These are phyloP conservation scores for Chrysochloris asiatica DNA, from an alignment of 2,113 vertebrate species.

Conservation along the genomic window DNA sequence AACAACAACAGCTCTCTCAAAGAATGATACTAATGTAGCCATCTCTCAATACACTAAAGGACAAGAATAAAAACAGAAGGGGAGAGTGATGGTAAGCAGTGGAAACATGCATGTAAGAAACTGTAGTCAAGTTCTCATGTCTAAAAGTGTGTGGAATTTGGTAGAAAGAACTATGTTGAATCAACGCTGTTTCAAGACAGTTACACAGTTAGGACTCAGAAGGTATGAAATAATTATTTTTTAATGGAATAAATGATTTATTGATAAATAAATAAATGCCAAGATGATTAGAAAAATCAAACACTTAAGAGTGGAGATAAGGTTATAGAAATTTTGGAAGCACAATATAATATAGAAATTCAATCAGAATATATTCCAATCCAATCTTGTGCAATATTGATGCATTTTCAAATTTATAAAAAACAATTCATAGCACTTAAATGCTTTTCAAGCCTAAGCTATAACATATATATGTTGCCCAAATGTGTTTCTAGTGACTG, in stretches of 20 bases:
- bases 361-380: not conserved
- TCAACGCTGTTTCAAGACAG: not conserved
- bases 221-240: not conserved
- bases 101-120: not conserved
- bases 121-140: not conserved
- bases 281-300: not conserved
- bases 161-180: not conserved
- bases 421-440: not conserved
- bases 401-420: not conserved
- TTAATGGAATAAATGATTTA: not conserved
- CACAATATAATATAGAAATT: not conserved
- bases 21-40: not conserved
- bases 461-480: not conserved
- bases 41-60: not conserved
- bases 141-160: not conserved
- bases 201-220: not conserved
- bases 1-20: not conserved
- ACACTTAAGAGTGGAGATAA: not conserved
- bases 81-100: accelerated
- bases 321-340: constrained; percentile 5
- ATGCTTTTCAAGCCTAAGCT: not conserved
- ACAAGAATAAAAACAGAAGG: not conserved
- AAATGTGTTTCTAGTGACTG: not conserved
- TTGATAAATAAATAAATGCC: not conserved
- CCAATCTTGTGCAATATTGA: not conserved